Percentiles rank a stretch among this genome's conserved stretches.
Evolutionary conservation across 2,888 invertebrate species (phyloP).

Genomic region (Limnephilus auricula): DNA sequence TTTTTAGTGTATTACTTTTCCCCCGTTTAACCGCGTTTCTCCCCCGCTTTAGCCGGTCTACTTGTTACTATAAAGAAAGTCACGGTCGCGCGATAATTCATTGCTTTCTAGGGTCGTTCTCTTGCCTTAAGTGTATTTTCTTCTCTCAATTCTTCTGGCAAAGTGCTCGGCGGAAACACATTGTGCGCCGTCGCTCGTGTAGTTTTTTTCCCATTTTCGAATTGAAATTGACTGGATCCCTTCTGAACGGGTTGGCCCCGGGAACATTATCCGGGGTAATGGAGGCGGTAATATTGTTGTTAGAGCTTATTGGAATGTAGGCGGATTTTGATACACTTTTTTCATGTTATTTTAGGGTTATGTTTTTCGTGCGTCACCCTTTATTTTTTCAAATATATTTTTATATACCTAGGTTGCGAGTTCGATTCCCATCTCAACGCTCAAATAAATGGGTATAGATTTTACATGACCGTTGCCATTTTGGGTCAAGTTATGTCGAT

Average conservation of each 20-base stretch:
- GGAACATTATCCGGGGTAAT: conserved; percentile 64
- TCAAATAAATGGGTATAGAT: neutral
- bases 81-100: conserved; percentile 66
- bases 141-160: conserved; percentile 66
- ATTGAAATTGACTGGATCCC: conserved; percentile 63
- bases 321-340: conserved; percentile 61
- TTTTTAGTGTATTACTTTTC: conserved; percentile 63
- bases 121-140: conserved; percentile 65
- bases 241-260: conserved; percentile 60
- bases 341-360: conserved; percentile 52
- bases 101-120: conserved; percentile 65
- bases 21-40: conserved; percentile 60
- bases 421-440: neutral
- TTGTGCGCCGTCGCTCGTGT: conserved; percentile 62
- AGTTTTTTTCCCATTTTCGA: conserved; percentile 62
- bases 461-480: neutral
- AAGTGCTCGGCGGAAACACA: conserved; percentile 65
- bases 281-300: conserved; percentile 65
- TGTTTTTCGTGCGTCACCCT: conserved; percentile 50
- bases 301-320: conserved; percentile 65
- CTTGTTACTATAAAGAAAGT: conserved; percentile 65
- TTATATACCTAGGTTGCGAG: neutral
- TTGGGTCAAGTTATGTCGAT: neutral
- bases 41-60: conserved; percentile 55
- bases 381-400: conserved; percentile 33